Base-by-base conservation (phyloP, 2,797 vertebrate genomes). In the Sphenodon punctatus region DNA sequence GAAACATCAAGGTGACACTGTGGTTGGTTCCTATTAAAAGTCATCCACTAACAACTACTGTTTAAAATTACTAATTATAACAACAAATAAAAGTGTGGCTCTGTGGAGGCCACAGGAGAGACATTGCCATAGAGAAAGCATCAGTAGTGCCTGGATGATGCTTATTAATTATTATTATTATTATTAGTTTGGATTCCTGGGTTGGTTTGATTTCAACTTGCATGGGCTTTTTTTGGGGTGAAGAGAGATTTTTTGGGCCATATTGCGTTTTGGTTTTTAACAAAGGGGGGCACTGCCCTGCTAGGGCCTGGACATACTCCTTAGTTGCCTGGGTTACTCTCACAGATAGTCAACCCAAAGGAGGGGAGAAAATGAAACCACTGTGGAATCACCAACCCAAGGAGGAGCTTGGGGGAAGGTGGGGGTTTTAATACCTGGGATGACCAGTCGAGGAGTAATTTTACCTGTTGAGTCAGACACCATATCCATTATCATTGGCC, bases 21-120 rank as follows among this genome's bases (percentile, higher is more conserved):
- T 30, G 16, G 58, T 13, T 42, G 27, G 41, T 19, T 74, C 32
- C 27, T 78, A 86, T 23, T 53, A 43, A 27, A 78, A 82, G 20
- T 48, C 68, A 51, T 27, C 7, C 27, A 30, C 6, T 53, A 53
- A 53, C n/a, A n/a, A n/a, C n/a, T n/a, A n/a, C n/a, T n/a, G n/a
- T 94, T 96, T 95, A 92, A 96, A 96, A 95, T 95, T 93, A 91
- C 92, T 95, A 94, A 91, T 94, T 92, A 93, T 90, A 92, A 94
- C 96, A 95, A 95, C n/a, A 95, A 86, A 90, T 85, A 92, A 91
- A 81, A 90, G 92, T 10, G 76, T 91, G 89, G 92, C 92, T 89
- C 84, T 90, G 77, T 13, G 43, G 64, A 89, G 85, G 90, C 93
- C 94, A 87, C 78, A 0, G 86, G 86, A 86, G 73, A 74, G 66